These are phyloP conservation scores for Dryococelus australis DNA, from an alignment of 2,888 invertebrate species.

Conservation along the genomic window DNA sequence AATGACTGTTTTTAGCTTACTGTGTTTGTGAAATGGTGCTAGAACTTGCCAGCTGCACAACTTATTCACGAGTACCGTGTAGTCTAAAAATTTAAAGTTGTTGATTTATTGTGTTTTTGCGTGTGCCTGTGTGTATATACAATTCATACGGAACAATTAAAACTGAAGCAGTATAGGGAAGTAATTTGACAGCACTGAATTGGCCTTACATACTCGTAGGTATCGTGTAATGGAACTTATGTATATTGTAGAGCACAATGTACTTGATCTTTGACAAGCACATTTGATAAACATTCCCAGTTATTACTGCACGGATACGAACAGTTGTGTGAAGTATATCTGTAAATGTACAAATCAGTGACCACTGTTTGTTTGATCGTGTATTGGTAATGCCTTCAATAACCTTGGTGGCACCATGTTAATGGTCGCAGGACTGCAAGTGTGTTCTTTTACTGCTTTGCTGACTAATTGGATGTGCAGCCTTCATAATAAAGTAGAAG, in stretches of 20 bases:
- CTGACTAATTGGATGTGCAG: neutral
- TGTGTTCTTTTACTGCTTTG: neutral
- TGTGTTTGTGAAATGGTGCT: no score
- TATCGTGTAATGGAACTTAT: neutral
- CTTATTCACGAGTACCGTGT: no score
- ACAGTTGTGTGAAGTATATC: neutral
- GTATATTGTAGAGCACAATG: neutral
- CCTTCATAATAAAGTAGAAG: neutral
- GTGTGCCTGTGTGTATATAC: no score
- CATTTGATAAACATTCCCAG: slow-evolving; percentile 9
- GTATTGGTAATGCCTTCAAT: neutral
- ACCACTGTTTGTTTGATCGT: neutral
- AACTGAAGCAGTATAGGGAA: no score
- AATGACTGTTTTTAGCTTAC: no score
- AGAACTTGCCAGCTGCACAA: no score
- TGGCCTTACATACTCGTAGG: neutral
- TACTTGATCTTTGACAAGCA: neutral
- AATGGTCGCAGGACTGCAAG: neutral
- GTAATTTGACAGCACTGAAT: neutral
- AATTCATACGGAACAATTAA: no score
- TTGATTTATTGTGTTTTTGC: no score
- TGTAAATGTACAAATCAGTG: neutral
- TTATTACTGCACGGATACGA: neutral
- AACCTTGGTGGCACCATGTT: neutral
- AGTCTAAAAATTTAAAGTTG: no score